phyloP scores from a whole-genome alignment of 2,888 invertebrate genomes.

The Eudasyphora cyanicolor region DNA sequence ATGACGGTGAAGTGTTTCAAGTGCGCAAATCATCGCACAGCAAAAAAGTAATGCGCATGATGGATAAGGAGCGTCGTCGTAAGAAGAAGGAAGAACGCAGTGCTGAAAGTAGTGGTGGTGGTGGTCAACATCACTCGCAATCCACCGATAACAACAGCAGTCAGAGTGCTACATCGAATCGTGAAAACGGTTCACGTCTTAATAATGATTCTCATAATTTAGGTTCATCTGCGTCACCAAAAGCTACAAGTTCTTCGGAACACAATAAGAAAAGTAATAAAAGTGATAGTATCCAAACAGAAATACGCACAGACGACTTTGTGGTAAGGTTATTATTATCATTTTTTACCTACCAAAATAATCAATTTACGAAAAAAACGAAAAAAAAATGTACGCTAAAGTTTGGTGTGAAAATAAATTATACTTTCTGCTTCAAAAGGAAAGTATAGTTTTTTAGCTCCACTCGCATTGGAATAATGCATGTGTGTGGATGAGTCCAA shows the following conservation, averaged over 20 bases:
- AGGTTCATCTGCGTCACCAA: slow-evolving; percentile 67
- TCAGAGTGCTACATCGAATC: slow-evolving; percentile 61
- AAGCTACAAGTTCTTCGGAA: slow-evolving; percentile 68
- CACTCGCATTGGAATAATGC: background rate
- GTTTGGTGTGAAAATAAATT: slow-evolving; percentile 64
- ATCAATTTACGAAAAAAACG: slow-evolving; percentile 58
- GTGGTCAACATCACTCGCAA: background rate
- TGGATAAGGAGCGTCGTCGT: slow-evolving; percentile 87
- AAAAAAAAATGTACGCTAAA: slow-evolving; percentile 48
- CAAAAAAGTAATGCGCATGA: slow-evolving; percentile 91
- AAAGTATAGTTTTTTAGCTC: slow-evolving; percentile 52
- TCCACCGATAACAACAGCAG: slow-evolving; percentile 38
- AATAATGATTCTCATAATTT: slow-evolving; percentile 68
- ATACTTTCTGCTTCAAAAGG: slow-evolving; percentile 19
- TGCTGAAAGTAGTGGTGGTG: slow-evolving; percentile 43
- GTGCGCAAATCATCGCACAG: slow-evolving; percentile 97
- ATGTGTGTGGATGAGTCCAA: too few relatives aligned
- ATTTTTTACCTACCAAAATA: slow-evolving; percentile 70
- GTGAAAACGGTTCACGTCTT: slow-evolving; percentile 68
- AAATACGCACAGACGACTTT: slow-evolving; percentile 86
- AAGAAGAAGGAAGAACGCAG: slow-evolving; percentile 75
- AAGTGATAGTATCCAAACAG: slow-evolving; percentile 83
- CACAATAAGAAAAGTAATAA: slow-evolving; percentile 78
- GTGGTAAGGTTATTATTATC: slow-evolving; percentile 83
- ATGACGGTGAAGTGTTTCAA: slow-evolving; percentile 94